Conservation (phyloP, 1,140 invertebrate genomes). For the Apis florea region DNA sequence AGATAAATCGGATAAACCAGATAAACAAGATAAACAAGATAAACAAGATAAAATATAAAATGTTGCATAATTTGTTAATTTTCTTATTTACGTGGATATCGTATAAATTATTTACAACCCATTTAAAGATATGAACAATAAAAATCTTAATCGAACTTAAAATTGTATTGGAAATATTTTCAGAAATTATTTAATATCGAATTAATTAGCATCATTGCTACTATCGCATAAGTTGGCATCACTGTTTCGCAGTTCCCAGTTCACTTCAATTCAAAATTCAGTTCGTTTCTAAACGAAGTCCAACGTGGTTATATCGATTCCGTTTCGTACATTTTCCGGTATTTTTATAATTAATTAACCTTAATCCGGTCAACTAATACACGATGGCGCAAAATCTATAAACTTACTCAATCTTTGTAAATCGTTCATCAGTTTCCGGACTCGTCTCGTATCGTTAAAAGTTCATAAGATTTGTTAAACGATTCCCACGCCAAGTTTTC, state of each 20-base stretch:
- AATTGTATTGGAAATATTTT: neutral
- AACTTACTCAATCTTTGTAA: neutral
- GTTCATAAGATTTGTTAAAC: neutral
- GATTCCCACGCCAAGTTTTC: too few relatives aligned
- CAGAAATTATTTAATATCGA: neutral
- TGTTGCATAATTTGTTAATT: too few relatives aligned
- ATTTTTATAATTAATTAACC: neutral
- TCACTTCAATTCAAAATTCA: neutral
- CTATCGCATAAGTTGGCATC: neutral
- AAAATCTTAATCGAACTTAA: neutral
- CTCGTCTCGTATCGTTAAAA: neutral
- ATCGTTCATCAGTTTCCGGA: conserved; percentile 4
- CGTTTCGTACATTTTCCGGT: neutral
- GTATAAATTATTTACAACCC: too few relatives aligned
- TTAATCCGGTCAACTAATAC: too few relatives aligned
- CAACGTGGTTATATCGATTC: neutral
- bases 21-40: too few relatives aligned
- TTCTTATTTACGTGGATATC: too few relatives aligned
- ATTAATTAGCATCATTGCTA: neutral
- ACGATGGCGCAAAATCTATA: neutral
- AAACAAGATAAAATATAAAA: too few relatives aligned
- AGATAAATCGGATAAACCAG: too few relatives aligned
- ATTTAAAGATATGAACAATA: neutral
- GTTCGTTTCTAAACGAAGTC: neutral
- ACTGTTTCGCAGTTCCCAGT: neutral